Conservation (phyloP, 2,797 vertebrate genomes). For the Chaetodon trifasciatus region DNA sequence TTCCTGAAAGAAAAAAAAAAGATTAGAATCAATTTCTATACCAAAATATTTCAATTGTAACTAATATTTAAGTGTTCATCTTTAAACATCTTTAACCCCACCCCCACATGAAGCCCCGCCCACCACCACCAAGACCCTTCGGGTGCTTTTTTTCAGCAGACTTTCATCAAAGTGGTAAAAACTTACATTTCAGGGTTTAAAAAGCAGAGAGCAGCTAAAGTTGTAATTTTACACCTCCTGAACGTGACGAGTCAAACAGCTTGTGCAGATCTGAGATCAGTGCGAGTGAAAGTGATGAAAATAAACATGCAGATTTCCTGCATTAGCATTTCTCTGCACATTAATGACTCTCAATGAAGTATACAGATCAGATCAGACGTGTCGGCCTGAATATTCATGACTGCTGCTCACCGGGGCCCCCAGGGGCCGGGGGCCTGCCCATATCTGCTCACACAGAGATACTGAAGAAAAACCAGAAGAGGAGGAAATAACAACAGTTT, state of each 20-base stretch:
- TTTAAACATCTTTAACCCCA: too few species aligned
- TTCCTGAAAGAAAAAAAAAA: too few species aligned
- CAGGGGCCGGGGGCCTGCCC: background rate
- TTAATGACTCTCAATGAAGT: slow-evolving; percentile 23
- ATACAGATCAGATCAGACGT: slow-evolving; percentile 9
- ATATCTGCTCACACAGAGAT: background rate
- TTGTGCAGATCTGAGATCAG: slow-evolving; percentile 8
- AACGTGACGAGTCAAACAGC: background rate
- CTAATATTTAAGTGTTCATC: too few species aligned
- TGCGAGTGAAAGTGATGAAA: background rate
- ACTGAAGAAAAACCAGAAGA: background rate
- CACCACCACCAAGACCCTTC: background rate
- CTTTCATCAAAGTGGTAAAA: too few species aligned
- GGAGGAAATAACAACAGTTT: background rate
- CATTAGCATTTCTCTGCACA: slow-evolving; percentile 22
- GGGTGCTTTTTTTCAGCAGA: too few species aligned
- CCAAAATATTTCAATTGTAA: too few species aligned
- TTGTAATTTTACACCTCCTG: background rate
- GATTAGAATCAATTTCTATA: too few species aligned
- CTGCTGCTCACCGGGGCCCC: background rate
- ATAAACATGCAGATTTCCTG: slow-evolving; percentile 4
- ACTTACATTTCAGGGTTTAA: too few species aligned
- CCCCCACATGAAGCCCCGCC: too few species aligned
- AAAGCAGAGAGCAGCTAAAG: too few species aligned
- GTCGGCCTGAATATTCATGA: slow-evolving; percentile 24